Evolutionary conservation across 2,797 vertebrate genomes (phyloP).

Genomic region (Sebastes flavidus): DNA sequence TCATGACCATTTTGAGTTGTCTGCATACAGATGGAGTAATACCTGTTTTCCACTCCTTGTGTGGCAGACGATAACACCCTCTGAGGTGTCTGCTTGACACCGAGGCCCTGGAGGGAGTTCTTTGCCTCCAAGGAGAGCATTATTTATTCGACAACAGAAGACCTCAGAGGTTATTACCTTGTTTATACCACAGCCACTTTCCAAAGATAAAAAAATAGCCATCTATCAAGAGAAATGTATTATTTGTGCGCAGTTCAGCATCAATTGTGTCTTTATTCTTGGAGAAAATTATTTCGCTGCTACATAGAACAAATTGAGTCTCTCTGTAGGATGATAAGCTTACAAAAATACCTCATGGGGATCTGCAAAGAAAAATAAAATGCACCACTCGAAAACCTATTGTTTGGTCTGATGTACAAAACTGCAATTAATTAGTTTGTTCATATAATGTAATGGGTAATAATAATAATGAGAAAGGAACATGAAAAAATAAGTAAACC

Average conservation of each 20-base stretch:
- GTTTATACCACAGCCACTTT: slow-evolving; percentile 31
- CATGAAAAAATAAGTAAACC: not conserved
- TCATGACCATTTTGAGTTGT: not conserved
- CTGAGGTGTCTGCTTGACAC: slow-evolving; percentile 24
- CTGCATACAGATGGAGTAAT: slow-evolving; percentile 15
- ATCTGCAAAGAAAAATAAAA: not conserved
- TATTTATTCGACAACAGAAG: slow-evolving; percentile 37
- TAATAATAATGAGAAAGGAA: not conserved
- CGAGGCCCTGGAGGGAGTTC: slow-evolving; percentile 7
- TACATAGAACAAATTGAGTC: not conserved
- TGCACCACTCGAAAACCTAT: not conserved
- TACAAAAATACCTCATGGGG: not conserved
- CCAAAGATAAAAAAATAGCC: slow-evolving; percentile 7
- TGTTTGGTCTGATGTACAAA: not conserved
- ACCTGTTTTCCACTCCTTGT: slow-evolving; percentile 8
- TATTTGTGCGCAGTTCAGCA: not conserved
- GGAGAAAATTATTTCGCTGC: not conserved
- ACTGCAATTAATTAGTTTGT: not conserved
- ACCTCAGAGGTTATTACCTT: slow-evolving; percentile 45
- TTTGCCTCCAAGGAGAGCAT: slow-evolving; percentile 26
- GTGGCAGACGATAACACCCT: slow-evolving; percentile 4
- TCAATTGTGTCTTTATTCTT: not conserved
- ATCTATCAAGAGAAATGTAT: slow-evolving; percentile 11
- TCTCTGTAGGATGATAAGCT: not conserved
- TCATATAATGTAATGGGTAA: not conserved